Evolutionary conservation across 2,797 vertebrate genomes (phyloP), one percentile per base, ranked within the genome.

Genomic region (Channa striata): DNA sequence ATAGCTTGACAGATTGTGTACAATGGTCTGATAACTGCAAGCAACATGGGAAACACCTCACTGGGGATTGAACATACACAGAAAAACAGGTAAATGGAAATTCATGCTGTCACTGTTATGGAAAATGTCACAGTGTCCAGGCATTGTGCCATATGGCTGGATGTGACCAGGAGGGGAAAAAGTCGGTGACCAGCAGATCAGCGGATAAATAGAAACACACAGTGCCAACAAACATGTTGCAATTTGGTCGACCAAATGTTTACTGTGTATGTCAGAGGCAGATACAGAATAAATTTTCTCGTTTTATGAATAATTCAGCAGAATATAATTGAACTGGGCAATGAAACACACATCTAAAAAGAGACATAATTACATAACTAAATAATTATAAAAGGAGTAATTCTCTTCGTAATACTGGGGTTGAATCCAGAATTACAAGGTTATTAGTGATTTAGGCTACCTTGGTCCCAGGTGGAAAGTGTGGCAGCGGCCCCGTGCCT

Each of bases 391-490:
- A n/a, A n/a, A 14, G 43, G 25, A 34, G 34, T 60, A 5, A 56
- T 46, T 47, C n/a, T n/a, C 62, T 30, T 25, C 46, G 36, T 23
- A 53, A 48, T 25, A 23, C 3, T 20, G 14, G n/a, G 17, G 47
- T 60, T 63, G 0, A 40, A 42, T 51, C 7, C 21, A 19, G 11
- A 39, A 4, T 54, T 30, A 30, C 72, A 71, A 10, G 21, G 6
- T 59, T 43, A 52, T 39, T 6, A 47, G 34, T 67, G 21, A 54
- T 0, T 23, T 42, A 19, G 17, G n/a, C 73, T 94, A 96, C 96
- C 95, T 96, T 97, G 52, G 95, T 94, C 36, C 96, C 96, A 40
- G 94, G 92, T 72, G 95, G 92, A 63, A 96, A 91, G 77, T 95
- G 93, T 0, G 95, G 95, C 78, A 96, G 58, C 0, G 91, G 86